Evolutionary conservation across 2,888 invertebrate genomes (phyloP).

Genomic region (Erebia epiphron): DNA sequence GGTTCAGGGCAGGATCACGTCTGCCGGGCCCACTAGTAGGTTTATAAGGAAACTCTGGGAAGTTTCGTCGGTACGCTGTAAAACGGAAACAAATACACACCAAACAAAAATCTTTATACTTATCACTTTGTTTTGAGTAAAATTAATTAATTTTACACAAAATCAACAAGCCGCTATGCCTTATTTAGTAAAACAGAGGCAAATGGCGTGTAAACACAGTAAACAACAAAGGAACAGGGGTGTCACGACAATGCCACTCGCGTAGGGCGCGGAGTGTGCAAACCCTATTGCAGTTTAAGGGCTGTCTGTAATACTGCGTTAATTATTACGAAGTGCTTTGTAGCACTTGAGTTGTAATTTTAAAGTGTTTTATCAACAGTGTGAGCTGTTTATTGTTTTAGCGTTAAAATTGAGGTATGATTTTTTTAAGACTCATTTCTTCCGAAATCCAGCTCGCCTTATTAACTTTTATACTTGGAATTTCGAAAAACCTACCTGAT

Average conservation of each 20-base stretch:
- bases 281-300: slow-evolving; percentile 37
- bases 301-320: slow-evolving; percentile 39
- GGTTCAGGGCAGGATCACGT: no score
- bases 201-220: slow-evolving; percentile 58
- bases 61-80: no score
- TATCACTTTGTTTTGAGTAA: not conserved
- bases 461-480: no score
- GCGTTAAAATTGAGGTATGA: not conserved
- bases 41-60: no score
- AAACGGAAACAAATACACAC: no score
- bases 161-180: slow-evolving; percentile 8
- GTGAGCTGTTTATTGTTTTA: slow-evolving; percentile 26
- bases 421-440: not conserved
- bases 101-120: not conserved
- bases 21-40: no score
- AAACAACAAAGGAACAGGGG: slow-evolving; percentile 54
- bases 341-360: slow-evolving; percentile 34
- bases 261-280: slow-evolving; percentile 40
- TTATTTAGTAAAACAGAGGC: slow-evolving; percentile 49
- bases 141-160: slow-evolving; percentile 15
- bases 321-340: slow-evolving; percentile 37
- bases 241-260: slow-evolving; percentile 56
- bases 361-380: slow-evolving; percentile 38
- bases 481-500: no score
- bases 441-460: no score